These are phyloP conservation scores for Pollimyrus isidori DNA, from an alignment of 2,113 vertebrate species.

Conservation along the genomic window DNA sequence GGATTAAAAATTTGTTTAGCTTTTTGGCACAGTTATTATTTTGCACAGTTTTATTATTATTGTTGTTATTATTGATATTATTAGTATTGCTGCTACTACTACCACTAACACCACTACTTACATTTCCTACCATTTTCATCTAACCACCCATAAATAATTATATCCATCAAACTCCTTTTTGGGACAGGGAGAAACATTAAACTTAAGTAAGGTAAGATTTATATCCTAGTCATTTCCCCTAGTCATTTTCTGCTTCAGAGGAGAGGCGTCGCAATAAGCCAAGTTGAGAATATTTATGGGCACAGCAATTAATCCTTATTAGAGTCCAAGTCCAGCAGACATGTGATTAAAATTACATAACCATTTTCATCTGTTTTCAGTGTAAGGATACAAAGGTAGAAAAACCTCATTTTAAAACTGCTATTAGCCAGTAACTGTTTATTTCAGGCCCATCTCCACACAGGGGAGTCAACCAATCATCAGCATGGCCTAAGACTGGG, in stretches of 20 bases:
- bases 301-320: neutral
- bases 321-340: neutral
- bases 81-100: too few relatives aligned
- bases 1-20: neutral
- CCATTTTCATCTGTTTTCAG: neutral
- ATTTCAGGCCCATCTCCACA: neutral
- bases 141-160: neutral
- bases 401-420: neutral
- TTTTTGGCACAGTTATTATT: neutral
- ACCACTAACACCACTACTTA: neutral
- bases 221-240: neutral
- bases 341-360: neutral
- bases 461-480: neutral
- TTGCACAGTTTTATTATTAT: too few relatives aligned
- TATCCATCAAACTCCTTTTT: neutral
- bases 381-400: slow-evolving; percentile 28
- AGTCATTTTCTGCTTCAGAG: slow-evolving; percentile 3
- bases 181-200: neutral
- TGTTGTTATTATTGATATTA: too few relatives aligned
- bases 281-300: neutral
- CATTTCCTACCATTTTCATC: neutral
- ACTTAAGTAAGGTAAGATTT: neutral
- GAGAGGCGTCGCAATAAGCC: neutral
- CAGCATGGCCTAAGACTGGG: neutral
- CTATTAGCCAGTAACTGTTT: neutral